Evolutionary conservation across 2,888 invertebrate species (phyloP), one percentile per base, ranked within the genome.

Genomic region (Drosophila planitibia): DNA sequence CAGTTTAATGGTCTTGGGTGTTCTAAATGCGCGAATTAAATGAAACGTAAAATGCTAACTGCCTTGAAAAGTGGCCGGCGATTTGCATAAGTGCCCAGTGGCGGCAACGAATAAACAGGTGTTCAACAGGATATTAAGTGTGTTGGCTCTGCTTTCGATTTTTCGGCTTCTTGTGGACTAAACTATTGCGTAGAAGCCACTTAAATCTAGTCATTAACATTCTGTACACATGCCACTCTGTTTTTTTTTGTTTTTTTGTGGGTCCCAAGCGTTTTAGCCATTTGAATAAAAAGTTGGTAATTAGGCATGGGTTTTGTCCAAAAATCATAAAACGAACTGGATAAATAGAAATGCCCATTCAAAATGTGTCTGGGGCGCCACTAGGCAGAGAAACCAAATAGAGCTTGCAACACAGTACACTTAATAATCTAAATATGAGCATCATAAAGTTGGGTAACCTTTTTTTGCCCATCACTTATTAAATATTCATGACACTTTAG

Each of bases 71-170:
- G 75, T 70, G 59, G 61, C 70, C 68, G 47, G 25, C 47, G 51
- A 84, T 87, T 86, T 74, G 83, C 83, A 88, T 82, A 88, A 87
- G 61, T 70, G 53, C 33, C 71, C 74, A 66, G 58, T 64, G 53
- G 53, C 33, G 63, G 61, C 74, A 69, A 60, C 71, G 65, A 62
- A 75, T 77, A 82, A 89, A 83, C 85, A 89, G 83, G 88, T 87
- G 89, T 85, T 67, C 75, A 85, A 88, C 87, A 87, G 87, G 87
- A 87, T 87, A 87, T 87, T 85, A 87, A 85, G 76, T 57, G 25
- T 37, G 54, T 61, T 71, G 62, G 16, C 39, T 44, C 16, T 53
- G 52, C 25, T 47, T 25, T 47, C 25, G 47, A 25, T 16, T 47
- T 25, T 47, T 47, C 16, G 16, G 47, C 44, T 39, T 60, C 25